phyloP scores from a whole-genome alignment of 2,113 vertebrate genomes.

The Brienomyrus longianalis region DNA sequence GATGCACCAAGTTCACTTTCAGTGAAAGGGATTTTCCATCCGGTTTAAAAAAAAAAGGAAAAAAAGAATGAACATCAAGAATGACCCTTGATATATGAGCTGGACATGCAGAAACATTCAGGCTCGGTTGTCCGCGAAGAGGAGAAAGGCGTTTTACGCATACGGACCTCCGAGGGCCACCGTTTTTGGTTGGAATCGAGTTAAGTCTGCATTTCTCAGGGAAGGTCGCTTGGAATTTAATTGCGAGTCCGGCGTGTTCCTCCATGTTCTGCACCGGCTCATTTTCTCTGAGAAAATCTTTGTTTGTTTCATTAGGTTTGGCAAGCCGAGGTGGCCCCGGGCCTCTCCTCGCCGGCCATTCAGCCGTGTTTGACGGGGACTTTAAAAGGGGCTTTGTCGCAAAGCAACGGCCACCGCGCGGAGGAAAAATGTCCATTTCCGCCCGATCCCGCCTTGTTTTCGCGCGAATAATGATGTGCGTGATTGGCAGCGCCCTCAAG shows the following conservation, averaged over 20 bases:
- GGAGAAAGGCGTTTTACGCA: conserved; percentile 27
- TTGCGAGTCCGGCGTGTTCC: conserved; percentile 42
- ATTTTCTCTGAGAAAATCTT: conserved; percentile 56
- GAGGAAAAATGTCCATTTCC: conserved; percentile 69
- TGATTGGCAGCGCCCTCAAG: conserved; percentile 62
- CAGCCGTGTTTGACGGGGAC: conserved; percentile 51
- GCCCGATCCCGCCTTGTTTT: conserved; percentile 49
- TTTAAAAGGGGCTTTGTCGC: conserved; percentile 74
- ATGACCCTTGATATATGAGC: conserved; percentile 16
- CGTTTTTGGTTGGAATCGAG: conserved; percentile 24
- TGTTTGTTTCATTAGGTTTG: conserved; percentile 59
- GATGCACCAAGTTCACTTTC: conserved; percentile 14
- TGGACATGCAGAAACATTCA: conserved; percentile 41
- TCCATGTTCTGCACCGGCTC: conserved; percentile 36
- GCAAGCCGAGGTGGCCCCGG: conserved; percentile 52
- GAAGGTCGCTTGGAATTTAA: conserved; percentile 11
- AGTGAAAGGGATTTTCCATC: conserved; percentile 11
- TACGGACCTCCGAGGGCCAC: conserved; percentile 31
- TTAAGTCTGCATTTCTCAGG: conserved; percentile 24
- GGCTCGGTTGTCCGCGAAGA: conserved; percentile 41
- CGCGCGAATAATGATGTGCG: conserved; percentile 62
- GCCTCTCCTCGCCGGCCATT: conserved; percentile 52
- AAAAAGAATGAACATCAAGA: neutral
- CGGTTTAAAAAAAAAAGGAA: neutral
- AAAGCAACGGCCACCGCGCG: conserved; percentile 70